These are phyloP conservation scores for Ornithorhynchus anatinus DNA, from an alignment of 2,113 vertebrate genomes.

Conservation along the genomic window DNA sequence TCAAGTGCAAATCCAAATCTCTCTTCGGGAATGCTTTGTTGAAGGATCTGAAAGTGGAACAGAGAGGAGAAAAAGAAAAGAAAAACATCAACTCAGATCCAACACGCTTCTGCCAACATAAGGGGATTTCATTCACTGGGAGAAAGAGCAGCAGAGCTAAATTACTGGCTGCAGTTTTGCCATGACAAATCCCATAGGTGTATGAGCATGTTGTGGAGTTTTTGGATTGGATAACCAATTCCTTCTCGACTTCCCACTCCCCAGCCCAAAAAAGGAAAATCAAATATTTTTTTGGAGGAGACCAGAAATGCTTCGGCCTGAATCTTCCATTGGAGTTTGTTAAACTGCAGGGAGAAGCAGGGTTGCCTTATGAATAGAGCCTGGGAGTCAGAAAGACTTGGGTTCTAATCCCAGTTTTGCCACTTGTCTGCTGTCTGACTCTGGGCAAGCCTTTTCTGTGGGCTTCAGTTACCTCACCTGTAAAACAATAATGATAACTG, in stretches of 20 bases:
- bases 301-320: background rate
- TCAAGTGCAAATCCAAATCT: background rate
- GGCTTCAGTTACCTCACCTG: too few species aligned
- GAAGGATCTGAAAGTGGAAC: background rate
- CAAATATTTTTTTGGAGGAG: background rate
- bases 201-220: background rate
- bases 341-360: rapidly evolving
- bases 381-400: too few species aligned
- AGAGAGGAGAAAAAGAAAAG: background rate
- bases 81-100: background rate
- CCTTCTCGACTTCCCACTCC: too few species aligned
- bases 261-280: background rate
- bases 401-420: too few species aligned
- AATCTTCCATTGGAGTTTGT: background rate
- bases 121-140: rapidly evolving
- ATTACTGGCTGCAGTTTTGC: background rate
- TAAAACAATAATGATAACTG: too few species aligned
- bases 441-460: too few species aligned
- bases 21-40: rapidly evolving
- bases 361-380: too few species aligned
- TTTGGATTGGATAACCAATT: background rate
- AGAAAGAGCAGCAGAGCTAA: rapidly evolving
- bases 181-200: conserved; percentile 7
- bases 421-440: too few species aligned
- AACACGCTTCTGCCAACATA: rapidly evolving